These are phyloP conservation scores for Incurvaria masculella DNA, from an alignment of 2,888 invertebrate species.

Conservation along the genomic window DNA sequence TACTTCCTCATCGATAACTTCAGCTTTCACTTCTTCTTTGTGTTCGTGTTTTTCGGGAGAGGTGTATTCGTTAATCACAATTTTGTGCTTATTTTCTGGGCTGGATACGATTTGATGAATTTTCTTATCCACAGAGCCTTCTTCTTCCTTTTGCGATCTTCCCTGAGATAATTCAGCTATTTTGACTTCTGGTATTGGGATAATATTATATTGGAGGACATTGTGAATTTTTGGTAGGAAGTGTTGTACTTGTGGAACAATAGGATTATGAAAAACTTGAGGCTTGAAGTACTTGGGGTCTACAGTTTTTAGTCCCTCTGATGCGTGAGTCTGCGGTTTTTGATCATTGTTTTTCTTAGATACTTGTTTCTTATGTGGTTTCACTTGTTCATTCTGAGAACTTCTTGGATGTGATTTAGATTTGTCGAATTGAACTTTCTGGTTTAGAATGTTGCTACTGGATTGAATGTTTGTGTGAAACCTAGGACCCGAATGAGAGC, in stretches of 20 bases:
- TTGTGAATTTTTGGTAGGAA: constrained; percentile 39
- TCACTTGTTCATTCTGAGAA: constrained; percentile 20
- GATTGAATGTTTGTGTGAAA: constrained; percentile 20
- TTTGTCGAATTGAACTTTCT: constrained; percentile 16
- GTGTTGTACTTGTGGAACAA: constrained; percentile 49
- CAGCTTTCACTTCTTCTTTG: constrained; percentile 30
- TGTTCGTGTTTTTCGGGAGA: constrained; percentile 31
- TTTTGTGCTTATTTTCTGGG: constrained; percentile 27
- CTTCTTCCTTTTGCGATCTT: constrained; percentile 9
- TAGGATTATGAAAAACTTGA: constrained; percentile 41
- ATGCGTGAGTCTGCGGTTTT: constrained; percentile 34
- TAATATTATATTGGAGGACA: constrained; percentile 16
- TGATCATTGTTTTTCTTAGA: constrained; percentile 36
- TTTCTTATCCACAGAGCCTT: constrained; percentile 11
- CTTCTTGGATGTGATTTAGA: constrained; percentile 21
- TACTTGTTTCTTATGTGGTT: constrained; percentile 13
- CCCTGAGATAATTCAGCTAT: not conserved
- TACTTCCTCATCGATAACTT: constrained; percentile 33
- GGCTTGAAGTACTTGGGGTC: constrained; percentile 44
- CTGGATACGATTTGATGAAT: constrained; percentile 14
- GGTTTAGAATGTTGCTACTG: constrained; percentile 8
- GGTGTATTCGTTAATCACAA: constrained; percentile 35
- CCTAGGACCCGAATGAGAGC: not conserved
- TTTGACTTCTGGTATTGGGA: not conserved
- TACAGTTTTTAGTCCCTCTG: constrained; percentile 31